Conservation (phyloP, 2,888 invertebrate genomes). For the Elegia similella region DNA sequence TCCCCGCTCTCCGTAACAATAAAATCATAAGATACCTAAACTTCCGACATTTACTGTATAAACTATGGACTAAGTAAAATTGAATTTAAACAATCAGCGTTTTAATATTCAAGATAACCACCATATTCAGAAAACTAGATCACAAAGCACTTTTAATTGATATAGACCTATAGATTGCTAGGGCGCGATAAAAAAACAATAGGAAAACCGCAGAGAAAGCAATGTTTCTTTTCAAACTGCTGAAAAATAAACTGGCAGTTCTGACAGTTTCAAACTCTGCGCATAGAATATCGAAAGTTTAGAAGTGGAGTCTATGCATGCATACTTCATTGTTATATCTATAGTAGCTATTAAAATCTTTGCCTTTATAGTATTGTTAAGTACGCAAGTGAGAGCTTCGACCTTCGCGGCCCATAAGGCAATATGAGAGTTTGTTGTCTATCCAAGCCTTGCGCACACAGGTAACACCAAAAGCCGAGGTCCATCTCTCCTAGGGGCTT, state of each 20-base stretch:
- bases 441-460: too few species aligned
- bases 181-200: constrained; percentile 23
- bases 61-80: too few species aligned
- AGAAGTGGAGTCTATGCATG: background rate
- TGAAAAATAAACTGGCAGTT: constrained; percentile 2
- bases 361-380: too few species aligned
- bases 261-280: background rate
- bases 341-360: too few species aligned
- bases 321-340: background rate
- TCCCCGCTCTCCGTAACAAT: too few species aligned
- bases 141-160: constrained; percentile 28
- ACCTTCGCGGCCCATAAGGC: too few species aligned
- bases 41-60: too few species aligned
- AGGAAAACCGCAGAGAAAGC: constrained; percentile 23
- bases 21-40: too few species aligned
- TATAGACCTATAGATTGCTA: constrained; percentile 25
- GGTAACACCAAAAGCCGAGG: too few species aligned
- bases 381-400: too few species aligned
- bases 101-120: constrained; percentile 1
- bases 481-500: too few species aligned
- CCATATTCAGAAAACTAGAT: constrained; percentile 18
- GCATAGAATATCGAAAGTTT: background rate
- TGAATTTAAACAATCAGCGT: constrained; percentile 14
- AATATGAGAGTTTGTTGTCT: too few species aligned
- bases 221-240: constrained; percentile 11